Conservation (phyloP, 1,140 invertebrate species). For the Pissodes strobi region DNA sequence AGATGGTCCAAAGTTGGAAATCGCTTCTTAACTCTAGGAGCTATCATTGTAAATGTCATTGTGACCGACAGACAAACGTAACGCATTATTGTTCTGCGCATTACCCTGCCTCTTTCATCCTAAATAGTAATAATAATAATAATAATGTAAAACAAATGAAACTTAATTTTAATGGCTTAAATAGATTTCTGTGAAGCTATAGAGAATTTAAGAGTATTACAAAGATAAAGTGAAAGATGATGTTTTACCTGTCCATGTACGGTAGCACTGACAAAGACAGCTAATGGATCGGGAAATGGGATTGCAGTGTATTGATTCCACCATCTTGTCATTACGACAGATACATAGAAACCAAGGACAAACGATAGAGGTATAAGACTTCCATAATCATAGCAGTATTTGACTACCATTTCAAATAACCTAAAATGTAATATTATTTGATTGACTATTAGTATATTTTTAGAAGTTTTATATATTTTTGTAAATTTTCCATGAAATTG, state of each 20-base stretch:
- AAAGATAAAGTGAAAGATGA: not conserved
- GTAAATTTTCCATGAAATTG: too few relatives aligned
- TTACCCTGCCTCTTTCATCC: slow-evolving; percentile 76
- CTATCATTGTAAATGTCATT: slow-evolving; percentile 71
- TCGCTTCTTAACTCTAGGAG: slow-evolving; percentile 76
- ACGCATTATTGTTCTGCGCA: slow-evolving; percentile 76
- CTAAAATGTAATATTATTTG: slow-evolving; percentile 69
- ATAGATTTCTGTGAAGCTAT: too few relatives aligned
- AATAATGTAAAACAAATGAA: too few relatives aligned
- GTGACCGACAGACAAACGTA: slow-evolving; percentile 71
- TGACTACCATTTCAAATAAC: slow-evolving; percentile 67
- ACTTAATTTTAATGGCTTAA: too few relatives aligned
- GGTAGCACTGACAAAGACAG: slow-evolving; percentile 81
- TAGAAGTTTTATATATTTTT: too few relatives aligned
- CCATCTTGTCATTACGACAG: slow-evolving; percentile 91
- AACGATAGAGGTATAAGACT: slow-evolving; percentile 74
- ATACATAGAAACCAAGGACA: slow-evolving; percentile 78
- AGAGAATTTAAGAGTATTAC: not conserved
- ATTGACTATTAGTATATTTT: too few relatives aligned
- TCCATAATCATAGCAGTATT: slow-evolving; percentile 72
- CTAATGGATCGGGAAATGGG: slow-evolving; percentile 84
- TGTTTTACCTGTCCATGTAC: slow-evolving; percentile 59
- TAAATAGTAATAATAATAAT: too few relatives aligned
- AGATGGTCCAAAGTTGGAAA: slow-evolving; percentile 81
- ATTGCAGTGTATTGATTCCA: slow-evolving; percentile 88